Evolutionary conservation across 2,113 vertebrate genomes (phyloP), one percentile per base, ranked within the genome.

Genomic region (Brachyhypopomus occidentalis): DNA sequence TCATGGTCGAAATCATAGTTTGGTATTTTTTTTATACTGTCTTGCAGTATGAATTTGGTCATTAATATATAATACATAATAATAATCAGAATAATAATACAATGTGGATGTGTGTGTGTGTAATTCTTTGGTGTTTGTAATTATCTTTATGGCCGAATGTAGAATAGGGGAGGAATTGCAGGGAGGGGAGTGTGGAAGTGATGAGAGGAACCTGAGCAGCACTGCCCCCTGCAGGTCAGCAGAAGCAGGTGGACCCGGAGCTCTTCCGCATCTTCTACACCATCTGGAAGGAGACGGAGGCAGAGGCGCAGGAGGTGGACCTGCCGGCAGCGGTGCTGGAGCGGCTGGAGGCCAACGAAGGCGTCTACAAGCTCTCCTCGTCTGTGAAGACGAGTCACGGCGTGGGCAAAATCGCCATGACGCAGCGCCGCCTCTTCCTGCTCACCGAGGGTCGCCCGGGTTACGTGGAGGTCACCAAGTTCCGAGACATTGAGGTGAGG

Each of bases 211-310:
- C 45, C 58, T 60, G 4, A 80, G 45, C 23, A 52, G 12, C 23
- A 74, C 25, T 4, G 7, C 83, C 75, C 73, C 19, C 48, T 78
- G 19, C 79, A 99, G 98, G 97, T 45, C 96, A 96, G n/a, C 95
- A 98, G 93, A 99, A 98, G 86, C 96, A 97, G 87, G 95, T 99
- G 0, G 94, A 96, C 77, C 98, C 98, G 0, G 97, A 98, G 56
- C 93, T 95, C 0, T 99, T 99, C 90, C 86, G 89, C 70, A 94
- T 96, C 22, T 99, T 99, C 90, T 99, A 99, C 92, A 96, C 93
- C 81, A 96, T 95, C 91, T 99, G 98, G 98, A 99, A 99, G 87
- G 97, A 98, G 88, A 96, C 96, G 0, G 96, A 99, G 84, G 92
- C 95, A 0, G 96, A 97, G 84, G 97, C 97, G 0, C 97, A 96